Conservation (phyloP, 2,888 invertebrate species). For the Onthophagus sagittarius region DNA sequence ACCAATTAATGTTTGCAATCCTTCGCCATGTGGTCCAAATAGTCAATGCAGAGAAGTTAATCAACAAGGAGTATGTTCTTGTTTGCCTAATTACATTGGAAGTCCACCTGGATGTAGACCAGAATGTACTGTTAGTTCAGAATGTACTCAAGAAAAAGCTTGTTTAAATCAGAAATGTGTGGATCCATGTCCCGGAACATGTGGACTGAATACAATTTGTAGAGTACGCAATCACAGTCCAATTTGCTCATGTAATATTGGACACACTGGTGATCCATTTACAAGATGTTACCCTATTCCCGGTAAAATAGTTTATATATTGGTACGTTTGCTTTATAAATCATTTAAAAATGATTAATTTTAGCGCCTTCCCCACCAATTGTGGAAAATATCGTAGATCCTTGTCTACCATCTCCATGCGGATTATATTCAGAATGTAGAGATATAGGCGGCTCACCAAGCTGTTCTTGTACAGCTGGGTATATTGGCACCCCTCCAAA, state of each 20-base stretch:
- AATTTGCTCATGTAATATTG: constrained; percentile 64
- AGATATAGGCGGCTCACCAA: constrained; percentile 56
- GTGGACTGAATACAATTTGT: constrained; percentile 72
- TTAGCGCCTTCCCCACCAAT: constrained; percentile 25
- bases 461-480: constrained; percentile 61
- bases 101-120: constrained; percentile 65
- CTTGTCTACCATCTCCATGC: constrained; percentile 57
- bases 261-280: constrained; percentile 73
- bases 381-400: constrained; percentile 20
- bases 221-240: constrained; percentile 73
- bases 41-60: constrained; percentile 65
- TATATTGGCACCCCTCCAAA: constrained; percentile 69
- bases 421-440: constrained; percentile 57
- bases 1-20: constrained; percentile 58
- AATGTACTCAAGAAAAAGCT: constrained; percentile 59
- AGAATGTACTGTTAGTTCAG: constrained; percentile 62
- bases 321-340: neutral
- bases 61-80: constrained; percentile 63
- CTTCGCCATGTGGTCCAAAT: constrained; percentile 78
- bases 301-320: constrained; percentile 38
- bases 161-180: constrained; percentile 62
- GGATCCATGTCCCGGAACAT: constrained; percentile 72
- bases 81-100: constrained; percentile 66
- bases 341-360: constrained; percentile 14
- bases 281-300: constrained; percentile 51